These are phyloP conservation scores for Oryzias javanicus DNA, from an alignment of 2,113 vertebrate species.

Conservation along the genomic window DNA sequence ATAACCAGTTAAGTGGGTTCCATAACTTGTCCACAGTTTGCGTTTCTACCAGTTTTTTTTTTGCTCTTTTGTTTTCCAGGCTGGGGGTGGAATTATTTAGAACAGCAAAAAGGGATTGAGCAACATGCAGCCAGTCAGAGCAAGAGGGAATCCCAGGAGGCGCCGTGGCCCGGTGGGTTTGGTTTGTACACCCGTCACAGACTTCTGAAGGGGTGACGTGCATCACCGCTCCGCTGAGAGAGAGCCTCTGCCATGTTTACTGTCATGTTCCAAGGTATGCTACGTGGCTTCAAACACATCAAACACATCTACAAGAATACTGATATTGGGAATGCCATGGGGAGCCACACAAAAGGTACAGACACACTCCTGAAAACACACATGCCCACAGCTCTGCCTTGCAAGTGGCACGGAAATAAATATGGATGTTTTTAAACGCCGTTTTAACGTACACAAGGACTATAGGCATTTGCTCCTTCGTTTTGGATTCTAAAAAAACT, in stretches of 20 bases:
- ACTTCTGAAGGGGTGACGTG: conserved; percentile 73
- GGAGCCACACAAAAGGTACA: conserved; percentile 52
- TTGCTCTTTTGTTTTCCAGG: conserved; percentile 56
- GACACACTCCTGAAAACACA: conserved; percentile 57
- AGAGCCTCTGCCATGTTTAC: conserved; percentile 77
- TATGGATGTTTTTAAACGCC: conserved; percentile 7
- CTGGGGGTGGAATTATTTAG: conserved; percentile 38
- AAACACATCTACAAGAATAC: conserved; percentile 76
- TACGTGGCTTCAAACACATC: conserved; percentile 77
- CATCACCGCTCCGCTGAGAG: conserved; percentile 74
- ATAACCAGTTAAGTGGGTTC: conserved; percentile 67
- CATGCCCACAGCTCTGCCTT: conserved; percentile 41
- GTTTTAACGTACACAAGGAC: neutral
- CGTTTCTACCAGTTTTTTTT: conserved; percentile 24
- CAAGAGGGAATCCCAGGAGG: conserved; percentile 57
- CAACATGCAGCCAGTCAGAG: conserved; percentile 57
- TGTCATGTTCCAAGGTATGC: conserved; percentile 79
- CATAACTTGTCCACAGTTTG: conserved; percentile 60
- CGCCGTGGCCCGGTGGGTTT: conserved; percentile 68
- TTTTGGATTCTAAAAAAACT: conserved; percentile 16
- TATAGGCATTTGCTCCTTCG: conserved; percentile 25
- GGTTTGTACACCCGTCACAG: conserved; percentile 74
- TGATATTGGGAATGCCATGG: conserved; percentile 74
- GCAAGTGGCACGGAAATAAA: conserved; percentile 37
- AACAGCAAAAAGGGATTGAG: conserved; percentile 37